Base-by-base conservation (phyloP, 2,888 invertebrate genomes). In the Halictus ligatus region DNA sequence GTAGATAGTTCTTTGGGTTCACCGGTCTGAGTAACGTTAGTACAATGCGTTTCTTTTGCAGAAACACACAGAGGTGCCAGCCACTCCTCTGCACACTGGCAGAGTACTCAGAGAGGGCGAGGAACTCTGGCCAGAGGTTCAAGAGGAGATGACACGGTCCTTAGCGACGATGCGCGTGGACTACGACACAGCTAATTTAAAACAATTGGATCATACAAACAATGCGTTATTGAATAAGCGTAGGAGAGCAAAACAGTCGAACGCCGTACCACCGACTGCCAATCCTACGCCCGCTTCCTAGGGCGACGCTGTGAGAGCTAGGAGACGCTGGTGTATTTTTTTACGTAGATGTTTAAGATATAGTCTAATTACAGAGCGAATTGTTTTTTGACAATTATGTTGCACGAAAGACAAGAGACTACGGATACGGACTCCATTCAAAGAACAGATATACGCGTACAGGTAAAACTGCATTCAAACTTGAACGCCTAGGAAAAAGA, bases 61-160 rank as follows among this genome's bases (percentile, higher is more conserved):
- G 96, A 96, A 97, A 95, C 98, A 97, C 95, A 97, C 98, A 0
- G 97, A 97, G 89, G 99, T 99, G 10, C 99, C 99, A 0, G 98
- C 98, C 93, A 99, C 99, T 0, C 99, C 99, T 0, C 96, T 99
- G 18, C 98, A 98, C 95, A 99, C 99, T 0, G 97, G 98, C 83
- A 96, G 98, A 80, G 97, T 99, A 92, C 96, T 99, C 40, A 97
- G 98, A 50, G 99, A 99, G 95, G 98, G 98, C 76, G 98, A 98
- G 89, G 98, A 98, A 90, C 97, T 98, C 81, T 99, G 99, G 99
- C 98, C 98, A 0, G 99, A 99, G 93, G 99, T 99, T 8, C 99
- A 99, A 96, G 99, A 99, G 95, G 99, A 99, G 96, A 99, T 99
- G 99, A 99, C 98, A 2, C 97, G 99, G 89, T 99, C 99, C 0